Base-by-base conservation (phyloP, 2,797 vertebrate genomes). In the Hyperoplus immaculatus region DNA sequence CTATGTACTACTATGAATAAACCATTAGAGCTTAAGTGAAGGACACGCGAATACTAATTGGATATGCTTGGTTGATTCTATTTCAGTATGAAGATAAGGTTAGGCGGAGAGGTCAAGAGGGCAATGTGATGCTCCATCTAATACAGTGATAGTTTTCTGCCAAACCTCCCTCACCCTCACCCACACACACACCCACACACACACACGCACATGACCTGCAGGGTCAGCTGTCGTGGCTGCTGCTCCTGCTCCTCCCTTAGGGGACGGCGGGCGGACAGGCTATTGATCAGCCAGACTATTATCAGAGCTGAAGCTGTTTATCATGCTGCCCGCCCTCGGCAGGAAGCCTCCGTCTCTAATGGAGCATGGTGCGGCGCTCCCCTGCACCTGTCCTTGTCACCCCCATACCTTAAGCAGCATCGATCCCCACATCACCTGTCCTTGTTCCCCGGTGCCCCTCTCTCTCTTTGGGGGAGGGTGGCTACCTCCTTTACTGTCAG, bases 251-350 rank as follows among this genome's bases (percentile, higher is more conserved):
- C 14, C 53, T 85, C 87, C 88, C 89, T 70, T 57, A 43, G 90
- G 29, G 88, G 88, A 77, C 59, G 7, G 69, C 36, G 57, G 87
- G 82, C 57, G 79, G 92, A 92, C 90, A 91, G 88, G 91, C 93
- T 94, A 96, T 95, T 95, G 95, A 95, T 96, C 93, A 95, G 92
- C 69, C 13, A 63, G 85, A 93, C 94, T 94, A 95, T 95, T 94
- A 95, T 92, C 93, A 94, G 92, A 89, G 91, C 86, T 81, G 87
- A 85, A 93, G 91, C 92, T 94, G 94, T 95, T 95, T 94, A 93
- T 95, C 95, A 95, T 88, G 86, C 89, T 94, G 92, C 92, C 93
- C 85, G 81, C 91, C 83, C 88, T 82, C 90, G 82, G 88, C 84
- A 78, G 89, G 90, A 88, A 91, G 89, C 84, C 87, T 89, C 90